phyloP scores from a whole-genome alignment of 2,797 vertebrate genomes.

The Sebastes nivosus region DNA sequence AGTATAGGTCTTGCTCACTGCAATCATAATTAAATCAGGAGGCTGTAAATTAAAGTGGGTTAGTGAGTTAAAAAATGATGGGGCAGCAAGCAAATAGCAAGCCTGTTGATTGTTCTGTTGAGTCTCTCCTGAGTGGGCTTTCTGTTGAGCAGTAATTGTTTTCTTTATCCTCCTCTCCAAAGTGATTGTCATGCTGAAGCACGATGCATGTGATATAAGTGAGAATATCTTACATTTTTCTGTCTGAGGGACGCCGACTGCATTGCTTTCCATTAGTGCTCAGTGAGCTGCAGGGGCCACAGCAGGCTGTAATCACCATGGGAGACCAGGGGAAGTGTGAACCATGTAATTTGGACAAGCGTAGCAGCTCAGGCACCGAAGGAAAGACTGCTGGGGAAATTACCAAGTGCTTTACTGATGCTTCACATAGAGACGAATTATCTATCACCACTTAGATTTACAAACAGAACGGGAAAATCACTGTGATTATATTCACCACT shows the following conservation, averaged over 20 bases:
- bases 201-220: background rate
- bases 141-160: slow-evolving; percentile 12
- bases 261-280: slow-evolving; percentile 26
- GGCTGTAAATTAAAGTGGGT: slow-evolving; percentile 7
- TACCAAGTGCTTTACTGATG: slow-evolving; percentile 1
- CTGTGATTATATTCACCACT: background rate
- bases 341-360: slow-evolving; percentile 46
- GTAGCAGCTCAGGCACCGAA: slow-evolving; percentile 21
- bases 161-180: slow-evolving; percentile 13
- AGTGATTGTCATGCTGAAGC: slow-evolving; percentile 25
- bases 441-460: background rate
- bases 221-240: slow-evolving; percentile 18
- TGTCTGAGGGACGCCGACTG: background rate
- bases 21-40: slow-evolving; percentile 14
- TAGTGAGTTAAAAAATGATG: background rate
- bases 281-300: slow-evolving; percentile 14
- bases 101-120: slow-evolving; percentile 1
- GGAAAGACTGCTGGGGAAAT: slow-evolving; percentile 38
- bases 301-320: slow-evolving; percentile 27
- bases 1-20: background rate
- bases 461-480: background rate
- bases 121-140: background rate
- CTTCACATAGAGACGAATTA: background rate
- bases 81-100: background rate
- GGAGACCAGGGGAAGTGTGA: slow-evolving; percentile 29